phyloP scores from a whole-genome alignment of 1,140 invertebrate genomes.

The Pomacea maculata region DNA sequence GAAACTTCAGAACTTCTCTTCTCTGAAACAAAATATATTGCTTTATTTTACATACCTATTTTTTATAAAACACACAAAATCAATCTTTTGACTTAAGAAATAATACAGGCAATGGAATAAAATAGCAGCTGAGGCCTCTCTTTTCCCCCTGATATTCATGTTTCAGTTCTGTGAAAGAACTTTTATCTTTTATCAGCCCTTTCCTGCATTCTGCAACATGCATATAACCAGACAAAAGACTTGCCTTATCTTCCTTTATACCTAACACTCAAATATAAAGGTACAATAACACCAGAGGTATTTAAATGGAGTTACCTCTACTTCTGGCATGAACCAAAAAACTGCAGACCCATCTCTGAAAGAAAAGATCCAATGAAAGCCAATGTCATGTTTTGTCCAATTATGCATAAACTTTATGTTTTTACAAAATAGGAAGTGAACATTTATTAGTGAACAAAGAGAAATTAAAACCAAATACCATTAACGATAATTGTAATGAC shows the following conservation, averaged over 20 bases:
- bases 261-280: neutral
- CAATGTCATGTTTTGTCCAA: constrained; percentile 8
- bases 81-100: neutral
- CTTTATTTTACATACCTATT: neutral
- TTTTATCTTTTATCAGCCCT: too few species aligned
- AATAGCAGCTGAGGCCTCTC: neutral
- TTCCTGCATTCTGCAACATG: too few species aligned
- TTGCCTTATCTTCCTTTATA: neutral
- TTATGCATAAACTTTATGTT: too few species aligned
- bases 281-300: neutral
- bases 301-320: constrained; percentile 70
- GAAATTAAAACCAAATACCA: neutral
- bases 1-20: constrained; percentile 38
- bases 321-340: constrained; percentile 90
- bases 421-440: neutral
- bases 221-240: too few species aligned
- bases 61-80: neutral
- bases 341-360: constrained; percentile 85
- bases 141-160: too few species aligned
- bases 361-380: constrained; percentile 31
- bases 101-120: neutral
- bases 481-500: neutral
- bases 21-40: constrained; percentile 32
- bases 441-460: neutral
- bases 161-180: too few species aligned